phyloP scores from a whole-genome alignment of 2,888 invertebrate genomes.

The Tenthredo amoena region DNA sequence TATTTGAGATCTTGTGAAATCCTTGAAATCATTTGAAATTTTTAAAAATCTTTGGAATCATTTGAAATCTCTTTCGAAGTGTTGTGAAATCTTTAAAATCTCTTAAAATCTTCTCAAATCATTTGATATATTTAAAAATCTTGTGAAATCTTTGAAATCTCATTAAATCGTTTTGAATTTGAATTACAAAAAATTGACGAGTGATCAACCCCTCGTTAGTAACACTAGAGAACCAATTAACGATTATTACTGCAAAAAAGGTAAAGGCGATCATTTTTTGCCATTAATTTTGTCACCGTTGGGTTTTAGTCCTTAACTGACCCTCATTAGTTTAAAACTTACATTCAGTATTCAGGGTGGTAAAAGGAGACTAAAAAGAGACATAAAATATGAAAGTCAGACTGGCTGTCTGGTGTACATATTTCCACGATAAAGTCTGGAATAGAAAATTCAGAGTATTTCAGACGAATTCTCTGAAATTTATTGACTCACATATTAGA shows the following conservation, averaged over 20 bases:
- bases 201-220: neutral
- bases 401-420: neutral
- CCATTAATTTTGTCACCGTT: neutral
- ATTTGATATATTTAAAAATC: no score
- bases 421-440: neutral
- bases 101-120: no score
- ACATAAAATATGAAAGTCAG: neutral
- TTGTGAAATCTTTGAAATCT: no score
- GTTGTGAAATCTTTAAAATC: no score
- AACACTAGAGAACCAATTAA: neutral
- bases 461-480: no score
- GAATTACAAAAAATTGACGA: no score
- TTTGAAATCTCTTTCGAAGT: no score
- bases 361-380: neutral
- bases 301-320: neutral
- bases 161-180: no score
- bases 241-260: neutral
- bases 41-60: no score
- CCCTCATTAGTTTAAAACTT: neutral
- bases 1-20: no score
- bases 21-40: no score
- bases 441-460: neutral
- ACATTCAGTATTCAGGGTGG: neutral
- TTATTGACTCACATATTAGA: neutral
- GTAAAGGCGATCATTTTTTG: neutral